Percentiles rank a stretch among this genome's conserved stretches.
Evolutionary conservation across 2,888 invertebrate species (phyloP).

Genomic region (Tipula vernalis): DNA sequence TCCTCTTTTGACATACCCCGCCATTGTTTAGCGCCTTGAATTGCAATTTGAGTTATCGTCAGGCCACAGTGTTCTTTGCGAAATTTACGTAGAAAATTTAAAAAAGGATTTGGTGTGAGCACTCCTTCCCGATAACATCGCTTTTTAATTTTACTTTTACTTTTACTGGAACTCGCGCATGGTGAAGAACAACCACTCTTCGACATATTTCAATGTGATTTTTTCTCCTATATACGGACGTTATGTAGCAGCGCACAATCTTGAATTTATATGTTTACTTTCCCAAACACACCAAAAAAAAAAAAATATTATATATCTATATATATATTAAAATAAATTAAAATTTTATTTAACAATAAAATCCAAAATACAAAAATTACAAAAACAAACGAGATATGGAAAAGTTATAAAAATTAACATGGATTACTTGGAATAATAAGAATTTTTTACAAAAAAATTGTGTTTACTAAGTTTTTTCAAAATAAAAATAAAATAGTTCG

Average conservation of each 20-base stretch:
- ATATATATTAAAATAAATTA: neutral
- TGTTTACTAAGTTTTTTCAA: neutral
- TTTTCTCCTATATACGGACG: neutral
- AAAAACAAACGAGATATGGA: neutral
- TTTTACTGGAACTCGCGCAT: neutral
- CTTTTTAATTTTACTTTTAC: neutral
- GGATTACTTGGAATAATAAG: neutral
- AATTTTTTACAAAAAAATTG: neutral
- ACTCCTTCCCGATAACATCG: slow-evolving; percentile 15
- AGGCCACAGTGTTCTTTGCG: slow-evolving; percentile 16
- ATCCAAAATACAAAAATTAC: neutral
- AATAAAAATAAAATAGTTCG: neutral
- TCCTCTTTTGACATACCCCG: slow-evolving; percentile 15
- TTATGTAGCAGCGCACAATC: neutral
- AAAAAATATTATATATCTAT: no score
- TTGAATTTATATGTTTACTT: neutral
- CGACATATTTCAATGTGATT: neutral
- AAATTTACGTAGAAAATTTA: slow-evolving; percentile 19
- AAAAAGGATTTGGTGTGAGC: slow-evolving; percentile 18
- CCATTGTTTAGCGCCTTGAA: slow-evolving; percentile 18
- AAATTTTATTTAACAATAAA: neutral
- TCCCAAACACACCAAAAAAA: neutral
- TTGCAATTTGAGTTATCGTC: slow-evolving; percentile 16
- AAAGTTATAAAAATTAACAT: neutral
- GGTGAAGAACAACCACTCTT: neutral